Conservation (phyloP, 2,797 vertebrate genomes). For the Danio kyathit region DNA sequence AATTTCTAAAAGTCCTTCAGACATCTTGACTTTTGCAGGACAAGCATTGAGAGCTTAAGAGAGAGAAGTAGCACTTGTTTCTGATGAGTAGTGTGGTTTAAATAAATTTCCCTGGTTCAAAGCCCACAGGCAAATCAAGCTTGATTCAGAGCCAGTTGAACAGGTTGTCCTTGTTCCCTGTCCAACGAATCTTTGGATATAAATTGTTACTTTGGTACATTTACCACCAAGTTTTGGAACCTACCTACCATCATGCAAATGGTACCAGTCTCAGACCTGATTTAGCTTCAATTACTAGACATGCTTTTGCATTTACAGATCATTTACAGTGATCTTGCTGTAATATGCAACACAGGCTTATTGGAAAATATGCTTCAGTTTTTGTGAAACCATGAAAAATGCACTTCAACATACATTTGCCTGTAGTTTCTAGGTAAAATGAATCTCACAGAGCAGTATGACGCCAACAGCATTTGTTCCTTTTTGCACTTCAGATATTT, state of each 20-base stretch:
- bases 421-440: too few species aligned
- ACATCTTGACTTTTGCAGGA: constrained; percentile 57
- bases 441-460: too few species aligned
- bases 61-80: constrained; percentile 64
- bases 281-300: neutral
- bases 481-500: too few species aligned
- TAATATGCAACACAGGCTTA: too few species aligned
- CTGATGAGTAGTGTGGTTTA: constrained; percentile 52
- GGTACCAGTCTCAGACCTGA: neutral
- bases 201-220: neutral
- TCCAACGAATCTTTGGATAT: constrained; percentile 10
- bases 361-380: too few species aligned
- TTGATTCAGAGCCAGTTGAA: constrained; percentile 6
- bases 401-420: too few species aligned
- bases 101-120: constrained; percentile 38
- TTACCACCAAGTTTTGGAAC: constrained; percentile 1
- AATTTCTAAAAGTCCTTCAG: constrained; percentile 40
- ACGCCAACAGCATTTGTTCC: too few species aligned
- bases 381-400: too few species aligned
- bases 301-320: neutral
- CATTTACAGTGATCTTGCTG: neutral
- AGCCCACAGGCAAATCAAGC: constrained; percentile 62
- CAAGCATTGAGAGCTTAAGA: constrained; percentile 11
- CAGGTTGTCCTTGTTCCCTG: constrained; percentile 30
- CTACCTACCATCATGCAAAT: neutral